Base-by-base conservation (phyloP, 92 coral and sea anemone species). In the Porites lobata region DNA sequence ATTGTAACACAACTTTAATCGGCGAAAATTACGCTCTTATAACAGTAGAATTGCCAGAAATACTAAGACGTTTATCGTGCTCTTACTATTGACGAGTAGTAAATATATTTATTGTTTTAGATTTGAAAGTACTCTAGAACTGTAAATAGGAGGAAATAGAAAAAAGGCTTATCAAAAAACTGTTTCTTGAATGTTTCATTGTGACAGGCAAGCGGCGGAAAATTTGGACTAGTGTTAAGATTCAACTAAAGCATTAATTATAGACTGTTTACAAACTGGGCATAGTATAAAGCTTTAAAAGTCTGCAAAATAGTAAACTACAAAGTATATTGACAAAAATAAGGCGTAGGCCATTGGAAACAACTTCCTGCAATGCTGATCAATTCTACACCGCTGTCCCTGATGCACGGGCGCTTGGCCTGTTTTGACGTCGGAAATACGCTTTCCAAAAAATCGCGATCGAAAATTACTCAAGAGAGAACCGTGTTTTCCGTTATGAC, bases 291-390 rank as follows among this genome's bases (percentile, higher is more conserved):
- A 53, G 20, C 10, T 64, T 78, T 71, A 78, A 78, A 78, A 17
- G 24, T 29, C 32, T 19, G 57, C 70, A 47, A 78, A 62, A 29
- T 15, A 26, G 71, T 78, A 78, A 61, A 78, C 26, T 7, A 68
- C 47, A 64, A 78, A 78, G 83, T 78, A 78, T 7, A 78, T 63
- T 32, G 57, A 61, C 18, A 78, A 57, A 22, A 3, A 78, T 15
- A 78, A 21, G 1, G 14, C 83, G 57, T 78, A 78, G 4, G 71
- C 72, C 19, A 78, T 12, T 29, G 83, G 83, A 78, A 78, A 78
- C 57, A 78, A 47, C 26, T 29, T 64, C 19, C 83, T 38, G 50
- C 72, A 32, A 54, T 47, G 83, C 43, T 26, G 62, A 7, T 78
- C 83, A 43, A 78, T 64, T 3, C 17, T 2, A 20, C 59, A 32